phyloP scores from a whole-genome alignment of 2,797 vertebrate species.

The Acridotheres tristis region DNA sequence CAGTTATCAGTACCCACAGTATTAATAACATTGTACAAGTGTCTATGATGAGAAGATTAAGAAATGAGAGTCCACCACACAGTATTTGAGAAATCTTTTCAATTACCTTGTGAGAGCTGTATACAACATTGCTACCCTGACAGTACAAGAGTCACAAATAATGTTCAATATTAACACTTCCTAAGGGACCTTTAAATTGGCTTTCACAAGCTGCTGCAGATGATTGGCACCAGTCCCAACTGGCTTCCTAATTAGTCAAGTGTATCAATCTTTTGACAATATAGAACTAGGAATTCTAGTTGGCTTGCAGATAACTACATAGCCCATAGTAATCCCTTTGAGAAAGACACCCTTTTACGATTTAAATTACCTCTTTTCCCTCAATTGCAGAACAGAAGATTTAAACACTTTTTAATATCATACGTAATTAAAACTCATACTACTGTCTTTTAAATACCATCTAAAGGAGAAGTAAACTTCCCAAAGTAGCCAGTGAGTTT shows the following conservation, averaged over 20 bases:
- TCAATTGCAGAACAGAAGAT: neutral
- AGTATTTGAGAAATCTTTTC: neutral
- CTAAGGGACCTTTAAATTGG: neutral
- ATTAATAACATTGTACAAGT: neutral
- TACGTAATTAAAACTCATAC: conserved; percentile 5
- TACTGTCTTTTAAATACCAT: conserved; percentile 10
- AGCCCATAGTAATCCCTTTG: neutral
- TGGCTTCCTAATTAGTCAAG: conserved; percentile 27
- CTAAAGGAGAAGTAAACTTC: conserved; percentile 36
- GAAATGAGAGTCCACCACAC: neutral
- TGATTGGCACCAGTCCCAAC: neutral
- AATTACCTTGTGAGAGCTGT: neutral
- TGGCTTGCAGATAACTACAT: neutral
- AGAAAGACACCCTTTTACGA: conserved; percentile 6
- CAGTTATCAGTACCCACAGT: neutral
- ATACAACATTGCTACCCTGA: neutral
- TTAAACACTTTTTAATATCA: conserved; percentile 27
- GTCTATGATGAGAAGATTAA: neutral
- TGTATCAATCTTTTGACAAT: conserved; percentile 14
- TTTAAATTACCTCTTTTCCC: neutral
- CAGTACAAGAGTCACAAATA: neutral
- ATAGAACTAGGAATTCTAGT: neutral
- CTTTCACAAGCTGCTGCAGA: neutral
- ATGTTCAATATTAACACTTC: neutral
- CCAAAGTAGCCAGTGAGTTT: neutral